These are phyloP conservation scores for Thumatha senex DNA, from an alignment of 2,888 invertebrate genomes.

Conservation along the genomic window DNA sequence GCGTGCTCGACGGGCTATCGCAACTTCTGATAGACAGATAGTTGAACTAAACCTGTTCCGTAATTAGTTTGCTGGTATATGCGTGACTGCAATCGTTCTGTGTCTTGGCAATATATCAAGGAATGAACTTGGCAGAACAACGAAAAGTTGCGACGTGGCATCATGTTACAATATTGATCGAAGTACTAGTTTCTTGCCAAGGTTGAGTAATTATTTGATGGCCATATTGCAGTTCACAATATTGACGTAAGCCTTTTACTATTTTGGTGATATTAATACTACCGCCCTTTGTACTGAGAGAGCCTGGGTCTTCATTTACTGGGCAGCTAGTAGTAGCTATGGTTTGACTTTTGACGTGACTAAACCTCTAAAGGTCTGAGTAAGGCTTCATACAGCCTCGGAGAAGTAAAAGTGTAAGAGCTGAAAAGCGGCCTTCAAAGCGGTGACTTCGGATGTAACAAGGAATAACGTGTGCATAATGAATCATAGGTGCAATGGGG, in stretches of 20 bases:
- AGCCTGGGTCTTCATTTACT: too few species aligned
- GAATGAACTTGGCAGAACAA: conserved; percentile 3
- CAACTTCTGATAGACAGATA: conserved; percentile 19
- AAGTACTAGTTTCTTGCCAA: not conserved
- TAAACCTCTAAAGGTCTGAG: too few species aligned
- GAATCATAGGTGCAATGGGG: too few species aligned
- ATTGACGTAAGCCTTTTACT: not conserved
- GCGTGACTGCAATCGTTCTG: conserved; percentile 21
- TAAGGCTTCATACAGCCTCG: too few species aligned
- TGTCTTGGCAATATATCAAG: conserved; percentile 10
- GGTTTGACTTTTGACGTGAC: too few species aligned
- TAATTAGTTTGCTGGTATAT: conserved; percentile 23
- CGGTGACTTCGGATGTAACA: too few species aligned
- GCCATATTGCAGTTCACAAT: not conserved
- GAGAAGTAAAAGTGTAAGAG: too few species aligned
- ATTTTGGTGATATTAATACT: too few species aligned
- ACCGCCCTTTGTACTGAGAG: too few species aligned
- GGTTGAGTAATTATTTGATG: not conserved
- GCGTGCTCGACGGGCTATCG: conserved; percentile 29
- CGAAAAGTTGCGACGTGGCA: not conserved
- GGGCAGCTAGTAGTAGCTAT: too few species aligned
- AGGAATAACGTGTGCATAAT: too few species aligned
- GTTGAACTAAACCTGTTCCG: conserved; percentile 14
- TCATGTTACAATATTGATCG: not conserved
- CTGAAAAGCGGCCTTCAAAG: too few species aligned